Conservation (phyloP, 2,797 vertebrate genomes). For the Lindbergichthys nudifrons region DNA sequence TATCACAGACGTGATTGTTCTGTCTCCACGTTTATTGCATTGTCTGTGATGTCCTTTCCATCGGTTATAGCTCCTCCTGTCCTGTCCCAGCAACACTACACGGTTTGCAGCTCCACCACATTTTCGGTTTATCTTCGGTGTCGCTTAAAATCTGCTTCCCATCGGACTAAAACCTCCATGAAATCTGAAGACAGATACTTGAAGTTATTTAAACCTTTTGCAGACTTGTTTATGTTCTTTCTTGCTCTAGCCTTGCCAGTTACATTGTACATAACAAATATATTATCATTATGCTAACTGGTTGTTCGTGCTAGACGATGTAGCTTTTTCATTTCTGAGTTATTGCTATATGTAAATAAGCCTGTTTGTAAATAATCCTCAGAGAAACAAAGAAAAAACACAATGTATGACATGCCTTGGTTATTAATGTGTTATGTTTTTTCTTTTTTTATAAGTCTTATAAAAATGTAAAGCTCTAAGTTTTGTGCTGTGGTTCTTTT, state of each 20-base stretch:
- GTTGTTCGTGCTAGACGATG: conserved; percentile 72
- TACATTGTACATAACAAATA: conserved; percentile 81
- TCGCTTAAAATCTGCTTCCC: conserved; percentile 62
- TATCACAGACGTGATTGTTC: conserved; percentile 62
- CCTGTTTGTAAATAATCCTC: conserved; percentile 82
- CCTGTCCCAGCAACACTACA: conserved; percentile 55
- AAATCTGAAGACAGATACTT: conserved; percentile 82
- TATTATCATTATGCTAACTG: conserved; percentile 77
- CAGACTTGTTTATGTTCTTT: conserved; percentile 65
- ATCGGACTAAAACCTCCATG: conserved; percentile 68
- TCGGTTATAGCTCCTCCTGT: conserved; percentile 52
- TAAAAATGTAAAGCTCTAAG: conserved; percentile 71
- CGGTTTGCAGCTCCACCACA: conserved; percentile 43
- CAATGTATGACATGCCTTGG: conserved; percentile 77
- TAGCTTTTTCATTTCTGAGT: conserved; percentile 72
- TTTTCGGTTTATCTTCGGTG: conserved; percentile 42
- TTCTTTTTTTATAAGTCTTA: conserved; percentile 80
- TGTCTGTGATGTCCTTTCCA: conserved; percentile 48
- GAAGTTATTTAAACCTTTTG: conserved; percentile 79
- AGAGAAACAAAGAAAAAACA: conserved; percentile 79
- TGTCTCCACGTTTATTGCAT: conserved; percentile 50
- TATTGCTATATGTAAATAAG: conserved; percentile 77
- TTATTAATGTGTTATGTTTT: conserved; percentile 79
- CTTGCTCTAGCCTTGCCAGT: conserved; percentile 76
- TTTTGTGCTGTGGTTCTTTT: conserved; percentile 50